Evolutionary conservation across 2,113 vertebrate species (phyloP).

Genomic region (Panurus biarmicus): DNA sequence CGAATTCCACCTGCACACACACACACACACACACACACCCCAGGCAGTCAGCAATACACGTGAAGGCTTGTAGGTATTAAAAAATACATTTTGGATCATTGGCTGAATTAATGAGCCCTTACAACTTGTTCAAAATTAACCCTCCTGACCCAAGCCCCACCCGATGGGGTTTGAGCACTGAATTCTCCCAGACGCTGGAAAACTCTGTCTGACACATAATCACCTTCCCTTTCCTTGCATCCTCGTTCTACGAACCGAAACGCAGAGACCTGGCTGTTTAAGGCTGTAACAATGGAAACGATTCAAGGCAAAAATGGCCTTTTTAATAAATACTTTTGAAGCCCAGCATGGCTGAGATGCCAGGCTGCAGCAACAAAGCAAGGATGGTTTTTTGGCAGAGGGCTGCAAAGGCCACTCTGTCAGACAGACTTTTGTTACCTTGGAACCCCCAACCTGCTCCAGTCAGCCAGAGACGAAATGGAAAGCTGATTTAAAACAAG

Average conservation of each 20-base stretch:
- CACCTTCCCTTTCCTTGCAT: background rate
- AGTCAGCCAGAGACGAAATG: fast-evolving
- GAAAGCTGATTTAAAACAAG: fast-evolving
- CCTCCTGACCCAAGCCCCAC: background rate
- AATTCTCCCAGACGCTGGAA: background rate
- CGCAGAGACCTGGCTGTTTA: background rate
- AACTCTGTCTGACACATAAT: background rate
- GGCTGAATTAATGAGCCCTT: background rate
- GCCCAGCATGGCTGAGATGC: background rate
- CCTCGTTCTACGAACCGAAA: fast-evolving
- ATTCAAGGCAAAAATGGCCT: background rate
- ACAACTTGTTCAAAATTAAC: background rate
- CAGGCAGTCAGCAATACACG: too few species aligned
- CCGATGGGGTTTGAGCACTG: background rate
- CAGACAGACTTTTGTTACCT: background rate
- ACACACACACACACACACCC: too few species aligned
- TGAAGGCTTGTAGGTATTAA: background rate
- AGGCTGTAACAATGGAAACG: background rate
- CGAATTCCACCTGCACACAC: background rate
- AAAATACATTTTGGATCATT: background rate
- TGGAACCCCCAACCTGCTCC: background rate
- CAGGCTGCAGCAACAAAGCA: background rate
- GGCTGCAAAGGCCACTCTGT: background rate
- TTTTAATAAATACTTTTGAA: background rate
- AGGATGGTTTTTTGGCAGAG: background rate